Conservation (phyloP, 2,888 invertebrate genomes). For the Orthonychiurus folsomi region DNA sequence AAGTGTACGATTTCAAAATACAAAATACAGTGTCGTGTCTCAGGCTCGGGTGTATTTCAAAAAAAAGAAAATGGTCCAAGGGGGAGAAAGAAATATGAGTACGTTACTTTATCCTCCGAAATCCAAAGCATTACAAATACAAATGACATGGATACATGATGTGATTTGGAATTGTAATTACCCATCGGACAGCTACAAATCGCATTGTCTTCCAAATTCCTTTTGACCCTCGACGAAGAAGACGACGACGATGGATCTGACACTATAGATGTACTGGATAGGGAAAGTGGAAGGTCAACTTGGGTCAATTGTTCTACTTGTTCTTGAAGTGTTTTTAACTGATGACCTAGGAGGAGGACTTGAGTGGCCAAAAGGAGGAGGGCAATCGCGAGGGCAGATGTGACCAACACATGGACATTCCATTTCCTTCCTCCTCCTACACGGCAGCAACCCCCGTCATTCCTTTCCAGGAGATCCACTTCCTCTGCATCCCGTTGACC, state of each 20-base stretch:
- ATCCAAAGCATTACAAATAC: too few species aligned
- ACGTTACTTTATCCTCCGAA: background rate
- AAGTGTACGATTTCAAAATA: background rate
- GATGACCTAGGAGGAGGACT: conserved; percentile 3
- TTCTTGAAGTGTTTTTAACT: background rate
- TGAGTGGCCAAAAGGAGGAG: conserved; percentile 2
- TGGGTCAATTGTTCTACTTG: conserved; percentile 5
- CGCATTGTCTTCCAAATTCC: conserved; percentile 13
- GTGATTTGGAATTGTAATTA: too few species aligned
- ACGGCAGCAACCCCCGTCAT: too few species aligned
- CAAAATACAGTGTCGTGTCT: background rate
- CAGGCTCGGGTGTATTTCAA: too few species aligned
- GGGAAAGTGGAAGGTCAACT: background rate
- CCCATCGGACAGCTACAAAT: conserved; percentile 15
- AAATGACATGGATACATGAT: too few species aligned
- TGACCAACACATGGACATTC: background rate
- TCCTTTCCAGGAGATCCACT: background rate
- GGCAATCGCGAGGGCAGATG: background rate
- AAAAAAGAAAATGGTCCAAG: background rate
- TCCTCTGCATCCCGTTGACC: background rate
- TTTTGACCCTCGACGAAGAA: conserved; percentile 2
- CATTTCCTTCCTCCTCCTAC: too few species aligned
- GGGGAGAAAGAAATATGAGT: conserved; percentile 3
- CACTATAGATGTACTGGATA: background rate
- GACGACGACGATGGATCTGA: background rate